Evolutionary conservation across 1,140 invertebrate species (phyloP), one percentile per base, ranked within the genome.

Genomic region (Palaemon carinicauda): DNA sequence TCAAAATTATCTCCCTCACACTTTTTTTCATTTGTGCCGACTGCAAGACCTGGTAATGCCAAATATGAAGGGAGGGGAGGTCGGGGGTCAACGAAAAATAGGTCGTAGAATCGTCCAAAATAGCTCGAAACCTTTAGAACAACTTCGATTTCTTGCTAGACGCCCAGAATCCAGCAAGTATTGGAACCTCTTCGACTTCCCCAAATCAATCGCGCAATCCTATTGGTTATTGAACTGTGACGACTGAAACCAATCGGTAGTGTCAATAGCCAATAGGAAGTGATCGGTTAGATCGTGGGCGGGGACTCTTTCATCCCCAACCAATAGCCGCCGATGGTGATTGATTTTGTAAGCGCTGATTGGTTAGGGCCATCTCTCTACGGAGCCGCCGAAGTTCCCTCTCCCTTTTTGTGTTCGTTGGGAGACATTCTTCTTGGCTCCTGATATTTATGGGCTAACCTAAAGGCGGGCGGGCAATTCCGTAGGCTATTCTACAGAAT

Each of bases 181-280:
- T 86, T 80, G 84, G 77, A 86, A 80, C 21, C 84, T 27, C 60
- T 86, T 86, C 84, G 84, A 31, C 77, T 29, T 50, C 12, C 65
- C 52, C n/a, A 56, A 74, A 60, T 75, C 84, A 86, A 80, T 80
- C 50, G 77, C 56, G 84, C 56, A 50, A 80, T 80, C 60, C 87
- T 88, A 88, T 88, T 88, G 87, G 87, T 88, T 88, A 88, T 88
- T 88, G 87, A 88, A 88, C 87, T 88, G 87, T 88, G 87, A 88
- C 87, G 80, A 80, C 53, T 54, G 80, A 83, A 88, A 88, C 87
- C 87, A 88, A 88, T 88, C 87, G 82, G 50, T 88, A 71, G 73
- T 88, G 87, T 88, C 87, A 80, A 88, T 88, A 83, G 87, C 87
- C 87, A 88, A 88, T 88, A 83, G 87, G 87, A 88, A 83, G 74